Percentiles rank a stretch among this genome's conserved stretches.
phyloP scores from a whole-genome alignment of 2,888 invertebrate genomes.

The Barypeithes pellucidus region DNA sequence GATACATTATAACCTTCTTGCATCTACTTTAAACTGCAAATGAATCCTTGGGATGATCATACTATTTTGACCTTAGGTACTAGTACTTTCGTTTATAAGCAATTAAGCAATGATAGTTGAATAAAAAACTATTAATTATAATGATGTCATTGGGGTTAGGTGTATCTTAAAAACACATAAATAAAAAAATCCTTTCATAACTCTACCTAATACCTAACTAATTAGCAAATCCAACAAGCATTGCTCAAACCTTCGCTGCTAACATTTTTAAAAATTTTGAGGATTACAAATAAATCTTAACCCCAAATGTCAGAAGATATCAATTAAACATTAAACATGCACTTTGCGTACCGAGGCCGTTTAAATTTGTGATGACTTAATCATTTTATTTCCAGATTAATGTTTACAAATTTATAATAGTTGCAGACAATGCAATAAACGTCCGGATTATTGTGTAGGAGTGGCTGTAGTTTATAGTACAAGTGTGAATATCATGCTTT shows the following conservation, averaged over 20 bases:
- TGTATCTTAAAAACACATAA: not conserved
- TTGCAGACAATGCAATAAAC: slow-evolving; percentile 13
- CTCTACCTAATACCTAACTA: not conserved
- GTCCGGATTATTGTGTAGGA: slow-evolving; percentile 1
- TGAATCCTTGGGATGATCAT: too few species aligned
- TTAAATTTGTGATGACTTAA: slow-evolving; percentile 11
- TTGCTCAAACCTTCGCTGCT: not conserved
- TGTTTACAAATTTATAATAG: slow-evolving; percentile 20
- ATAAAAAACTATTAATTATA: not conserved
- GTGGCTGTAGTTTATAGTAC: slow-evolving; percentile 23
- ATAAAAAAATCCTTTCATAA: not conserved
- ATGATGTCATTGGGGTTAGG: slow-evolving; percentile 11
- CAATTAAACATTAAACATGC: slow-evolving; percentile 4
- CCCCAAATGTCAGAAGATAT: slow-evolving; percentile 13
- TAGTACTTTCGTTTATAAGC: not conserved
- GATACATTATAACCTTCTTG: too few species aligned
- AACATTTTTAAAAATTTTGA: not conserved
- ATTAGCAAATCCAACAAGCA: not conserved
- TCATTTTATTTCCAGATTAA: slow-evolving; percentile 21
- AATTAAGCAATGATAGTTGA: slow-evolving; percentile 14
- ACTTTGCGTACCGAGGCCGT: not conserved
- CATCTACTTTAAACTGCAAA: too few species aligned
- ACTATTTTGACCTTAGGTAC: not conserved
- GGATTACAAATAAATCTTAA: not conserved
- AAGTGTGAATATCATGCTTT: not conserved